phyloP scores from a whole-genome alignment of 2,797 vertebrate species.

The Cirrhinus mrigala region DNA sequence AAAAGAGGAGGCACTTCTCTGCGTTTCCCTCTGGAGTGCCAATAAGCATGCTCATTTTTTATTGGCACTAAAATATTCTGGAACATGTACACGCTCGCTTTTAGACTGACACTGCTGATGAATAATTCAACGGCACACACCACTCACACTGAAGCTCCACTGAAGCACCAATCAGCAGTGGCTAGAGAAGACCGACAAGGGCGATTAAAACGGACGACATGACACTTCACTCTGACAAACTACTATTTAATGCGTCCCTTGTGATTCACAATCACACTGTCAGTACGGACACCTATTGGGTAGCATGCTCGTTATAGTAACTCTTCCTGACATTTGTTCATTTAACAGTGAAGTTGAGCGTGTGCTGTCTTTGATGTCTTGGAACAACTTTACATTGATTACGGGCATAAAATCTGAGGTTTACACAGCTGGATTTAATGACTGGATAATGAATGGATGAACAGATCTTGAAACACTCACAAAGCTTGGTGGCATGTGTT shows the following conservation, averaged over 20 bases:
- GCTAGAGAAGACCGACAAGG: conserved; percentile 54
- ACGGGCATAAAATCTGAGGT: neutral
- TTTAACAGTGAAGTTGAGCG: conserved; percentile 10
- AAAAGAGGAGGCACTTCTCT: conserved; percentile 39
- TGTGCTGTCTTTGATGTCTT: neutral
- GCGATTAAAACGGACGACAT: conserved; percentile 53
- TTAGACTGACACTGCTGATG: conserved; percentile 50
- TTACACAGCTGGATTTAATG: conserved; percentile 17
- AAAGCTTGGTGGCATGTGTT: neutral
- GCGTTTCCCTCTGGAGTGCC: conserved; percentile 39
- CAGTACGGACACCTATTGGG: conserved; percentile 29
- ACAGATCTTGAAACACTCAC: neutral
- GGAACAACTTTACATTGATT: conserved; percentile 11
- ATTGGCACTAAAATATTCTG: conserved; percentile 49
- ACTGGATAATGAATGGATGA: conserved; percentile 1
- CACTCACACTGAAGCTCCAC: conserved; percentile 42
- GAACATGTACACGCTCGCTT: conserved; percentile 35
- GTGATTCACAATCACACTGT: conserved; percentile 46
- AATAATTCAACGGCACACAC: conserved; percentile 54
- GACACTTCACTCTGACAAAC: conserved; percentile 54
- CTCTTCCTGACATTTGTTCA: conserved; percentile 21
- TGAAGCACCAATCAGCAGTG: conserved; percentile 52
- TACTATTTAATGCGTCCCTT: conserved; percentile 54
- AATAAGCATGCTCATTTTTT: conserved; percentile 48
- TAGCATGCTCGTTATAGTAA: conserved; percentile 23